Evolutionary conservation across 2,888 invertebrate species (phyloP), one percentile per base, ranked within the genome.

Genomic region (Cantharis nigra): DNA sequence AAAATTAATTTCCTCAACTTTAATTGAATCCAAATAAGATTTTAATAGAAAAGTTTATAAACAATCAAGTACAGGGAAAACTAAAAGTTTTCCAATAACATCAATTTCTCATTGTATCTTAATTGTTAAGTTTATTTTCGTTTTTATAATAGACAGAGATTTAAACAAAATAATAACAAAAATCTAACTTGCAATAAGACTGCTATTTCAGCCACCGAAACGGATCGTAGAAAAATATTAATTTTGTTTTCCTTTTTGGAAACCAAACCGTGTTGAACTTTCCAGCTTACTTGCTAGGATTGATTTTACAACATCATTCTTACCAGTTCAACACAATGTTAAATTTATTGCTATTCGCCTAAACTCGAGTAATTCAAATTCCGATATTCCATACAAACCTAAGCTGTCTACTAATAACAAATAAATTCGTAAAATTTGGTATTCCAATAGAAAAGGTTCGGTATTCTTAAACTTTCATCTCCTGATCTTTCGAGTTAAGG

Each of bases 221-320:
- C 49, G 49, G 2, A n/a, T 49, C 49, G 7, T 49, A 9, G n/a
- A 49, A 49, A 49, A 49, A 49, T 49, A 49, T 49, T 49, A 49
- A 49, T 49, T 49, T 49, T 49, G 49, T 49, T 49, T 49, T n/a
- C n/a, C n/a, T 49, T 13, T 49, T 49, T 49, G 49, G n/a, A 49
- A 49, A 49, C 13, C 49, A 49, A 49, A 49, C 49, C 49, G 49
- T 49, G 49, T 49, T 13, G n/a, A 49, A n/a, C 33, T 70, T 20
- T n/a, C 49, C n/a, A 62, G 70, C 70, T 70, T 62, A 70, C 14
- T 70, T 70, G 20, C 62, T 23, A 70, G 49, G 70, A 70, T 70
- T 70, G 62, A 70, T 70, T 33, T 70, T 33, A 14, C 49, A 62
- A 70, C 70, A 70, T 70, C 33, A 62, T 49, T 70, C 70, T 70